Conservation (phyloP, 2,113 vertebrate species). For the Riparia riparia region DNA sequence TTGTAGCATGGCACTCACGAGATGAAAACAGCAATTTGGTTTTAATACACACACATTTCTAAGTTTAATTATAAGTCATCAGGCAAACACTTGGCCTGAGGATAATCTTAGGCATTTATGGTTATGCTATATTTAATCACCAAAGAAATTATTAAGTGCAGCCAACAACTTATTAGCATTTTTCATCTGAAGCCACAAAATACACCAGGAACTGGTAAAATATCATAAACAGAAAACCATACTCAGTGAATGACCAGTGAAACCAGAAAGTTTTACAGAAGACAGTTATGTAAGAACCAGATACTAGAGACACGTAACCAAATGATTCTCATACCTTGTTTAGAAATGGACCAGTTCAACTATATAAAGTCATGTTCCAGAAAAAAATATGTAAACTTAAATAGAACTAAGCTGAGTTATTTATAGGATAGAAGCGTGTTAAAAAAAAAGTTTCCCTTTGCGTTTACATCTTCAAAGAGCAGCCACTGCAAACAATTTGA, state of each 20-base stretch:
- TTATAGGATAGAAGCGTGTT: background rate
- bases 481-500: background rate
- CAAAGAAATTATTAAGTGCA: background rate
- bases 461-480: background rate
- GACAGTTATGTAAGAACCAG: background rate
- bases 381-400: background rate
- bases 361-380: background rate
- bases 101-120: background rate
- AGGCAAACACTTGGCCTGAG: background rate
- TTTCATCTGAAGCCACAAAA: constrained; percentile 5
- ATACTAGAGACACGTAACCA: background rate
- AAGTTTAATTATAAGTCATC: constrained; percentile 13
- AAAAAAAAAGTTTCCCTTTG: background rate
- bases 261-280: background rate
- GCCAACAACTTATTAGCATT: background rate
- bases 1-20: background rate
- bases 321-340: background rate
- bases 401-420: background rate
- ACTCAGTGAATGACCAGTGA: background rate
- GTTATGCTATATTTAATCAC: constrained; percentile 11
- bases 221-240: background rate
- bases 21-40: background rate
- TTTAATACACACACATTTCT: background rate
- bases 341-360: background rate
- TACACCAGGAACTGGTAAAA: background rate